A percentile compares a stretch with the other conserved stretches of the same genome.
phyloP scores from a whole-genome alignment of 1,140 invertebrate genomes.

The Harlomillsia oculata region DNA sequence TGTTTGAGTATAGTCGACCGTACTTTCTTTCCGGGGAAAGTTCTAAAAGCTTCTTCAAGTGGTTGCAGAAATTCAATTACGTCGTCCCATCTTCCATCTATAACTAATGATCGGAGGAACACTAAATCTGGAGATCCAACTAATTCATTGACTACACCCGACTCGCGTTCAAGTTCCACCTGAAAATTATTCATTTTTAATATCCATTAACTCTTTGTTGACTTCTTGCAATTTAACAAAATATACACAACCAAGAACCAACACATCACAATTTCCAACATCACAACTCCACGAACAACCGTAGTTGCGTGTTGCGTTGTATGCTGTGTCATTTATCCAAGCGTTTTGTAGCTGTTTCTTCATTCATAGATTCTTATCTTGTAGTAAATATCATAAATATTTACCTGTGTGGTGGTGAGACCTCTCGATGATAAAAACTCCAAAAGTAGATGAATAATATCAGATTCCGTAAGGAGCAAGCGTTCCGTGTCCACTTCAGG shows the following conservation, averaged over 20 bases:
- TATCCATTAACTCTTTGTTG: background rate
- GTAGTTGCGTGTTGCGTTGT: too few relatives aligned
- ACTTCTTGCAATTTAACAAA: background rate
- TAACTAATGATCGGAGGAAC: conserved; percentile 82
- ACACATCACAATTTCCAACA: too few relatives aligned
- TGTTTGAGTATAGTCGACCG: conserved; percentile 31
- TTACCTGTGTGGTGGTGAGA: conserved; percentile 22
- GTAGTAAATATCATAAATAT: too few relatives aligned
- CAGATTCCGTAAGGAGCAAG: conserved; percentile 26
- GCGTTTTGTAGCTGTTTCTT: background rate
- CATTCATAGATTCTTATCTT: too few relatives aligned
- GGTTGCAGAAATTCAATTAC: conserved; percentile 93
- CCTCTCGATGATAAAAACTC: conserved; percentile 24
- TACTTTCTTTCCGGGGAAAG: conserved; percentile 35
- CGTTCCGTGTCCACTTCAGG: conserved; percentile 18
- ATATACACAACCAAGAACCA: too few relatives aligned
- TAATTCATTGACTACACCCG: conserved; percentile 84
- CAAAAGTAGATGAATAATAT: conserved; percentile 30
- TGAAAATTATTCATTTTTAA: too few relatives aligned
- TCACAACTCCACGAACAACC: too few relatives aligned
- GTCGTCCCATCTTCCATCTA: conserved; percentile 98
- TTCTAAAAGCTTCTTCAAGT: conserved; percentile 55
- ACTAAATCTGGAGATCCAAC: conserved; percentile 81
- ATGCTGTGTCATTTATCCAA: too few relatives aligned
- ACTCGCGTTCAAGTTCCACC: conserved; percentile 84